These are phyloP conservation scores for Aphrophora alni DNA, from an alignment of 2,888 invertebrate species.

Conservation along the genomic window DNA sequence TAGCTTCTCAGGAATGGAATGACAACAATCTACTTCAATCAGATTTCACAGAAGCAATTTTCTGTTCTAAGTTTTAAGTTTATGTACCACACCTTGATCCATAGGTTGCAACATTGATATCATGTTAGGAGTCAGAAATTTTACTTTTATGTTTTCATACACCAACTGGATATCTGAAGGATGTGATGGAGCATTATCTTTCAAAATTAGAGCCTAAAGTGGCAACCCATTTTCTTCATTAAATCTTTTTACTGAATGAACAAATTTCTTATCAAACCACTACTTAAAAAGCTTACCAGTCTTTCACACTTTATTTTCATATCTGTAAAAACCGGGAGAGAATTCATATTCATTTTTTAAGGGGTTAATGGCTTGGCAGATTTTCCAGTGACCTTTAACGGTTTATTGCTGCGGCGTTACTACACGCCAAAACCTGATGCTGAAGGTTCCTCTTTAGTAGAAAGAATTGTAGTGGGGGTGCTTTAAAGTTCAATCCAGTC, in stretches of 20 bases:
- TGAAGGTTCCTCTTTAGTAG: conserved; percentile 44
- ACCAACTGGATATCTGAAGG: conserved; percentile 16
- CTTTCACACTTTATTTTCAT: conserved; percentile 49
- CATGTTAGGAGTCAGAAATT: conserved; percentile 17
- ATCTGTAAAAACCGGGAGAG: conserved; percentile 45
- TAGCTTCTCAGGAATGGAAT: background rate
- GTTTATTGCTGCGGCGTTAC: conserved; percentile 49
- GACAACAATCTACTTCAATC: conserved; percentile 6
- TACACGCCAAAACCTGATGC: conserved; percentile 49
- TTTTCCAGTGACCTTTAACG: conserved; percentile 50
- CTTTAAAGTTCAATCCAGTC: conserved; percentile 50
- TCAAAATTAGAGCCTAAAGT: conserved; percentile 45
- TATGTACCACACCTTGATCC: background rate
- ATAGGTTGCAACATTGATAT: background rate
- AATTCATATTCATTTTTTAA: conserved; percentile 47
- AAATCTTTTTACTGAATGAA: conserved; percentile 40
- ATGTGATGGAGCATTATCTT: conserved; percentile 48
- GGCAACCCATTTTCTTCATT: conserved; percentile 28
- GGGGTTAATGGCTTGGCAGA: conserved; percentile 48
- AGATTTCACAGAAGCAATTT: conserved; percentile 10
- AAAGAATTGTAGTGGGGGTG: conserved; percentile 48
- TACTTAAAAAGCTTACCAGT: conserved; percentile 46
- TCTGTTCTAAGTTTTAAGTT: conserved; percentile 7
- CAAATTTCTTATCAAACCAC: conserved; percentile 46
- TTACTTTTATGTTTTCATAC: conserved; percentile 22